Base-by-base conservation (phyloP, 1,140 invertebrate genomes). In the Ceratosolen fusciceps region DNA sequence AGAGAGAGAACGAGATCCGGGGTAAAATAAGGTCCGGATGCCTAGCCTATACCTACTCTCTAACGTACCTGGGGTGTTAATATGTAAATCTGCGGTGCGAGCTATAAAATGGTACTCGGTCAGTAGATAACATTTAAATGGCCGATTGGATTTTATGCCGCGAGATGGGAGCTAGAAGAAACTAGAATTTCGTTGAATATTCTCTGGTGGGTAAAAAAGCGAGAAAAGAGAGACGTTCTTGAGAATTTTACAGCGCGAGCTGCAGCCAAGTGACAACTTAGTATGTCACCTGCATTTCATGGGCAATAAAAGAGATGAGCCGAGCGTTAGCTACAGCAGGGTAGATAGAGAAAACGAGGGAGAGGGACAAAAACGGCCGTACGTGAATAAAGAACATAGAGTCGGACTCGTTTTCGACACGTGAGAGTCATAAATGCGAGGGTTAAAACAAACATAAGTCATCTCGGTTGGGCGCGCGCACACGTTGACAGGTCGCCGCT, bases 361-460 rank as follows among this genome's bases (percentile, higher is more conserved):
- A 14, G 12, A 24, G 29, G 21, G n/a, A 75, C 0, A 67, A 24
- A 52, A 9, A 72, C 1, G 1, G 4, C 0, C 37, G 47, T n/a
- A 34, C 14, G 70, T 16, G 70, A 34, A 37, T 62, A 60, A 58
- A 62, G 73, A 43, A 16, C 73, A 47, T 56, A 34, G 58, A 52
- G n/a, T 52, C 75, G 54, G 54, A 60, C 68, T 68, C 52, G 52
- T 78, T 67, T 73, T 65, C 78, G 76, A 82, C 82, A 83, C 83
- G 82, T 83, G 85, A 86, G 83, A 79, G 79, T 75, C 80, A 83
- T 86, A 86, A 86, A 85, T 82, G 80, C 65, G 77, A 82, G 79
- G 76, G 80, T 84, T 83, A 81, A 84, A 80, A 83, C 83, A 85
- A 86, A 82, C 82, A 83, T 74, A 81, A 83, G 82, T 84, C 74